Evolutionary conservation across 2,888 invertebrate genomes (phyloP).

Genomic region (Pterostichus niger): DNA sequence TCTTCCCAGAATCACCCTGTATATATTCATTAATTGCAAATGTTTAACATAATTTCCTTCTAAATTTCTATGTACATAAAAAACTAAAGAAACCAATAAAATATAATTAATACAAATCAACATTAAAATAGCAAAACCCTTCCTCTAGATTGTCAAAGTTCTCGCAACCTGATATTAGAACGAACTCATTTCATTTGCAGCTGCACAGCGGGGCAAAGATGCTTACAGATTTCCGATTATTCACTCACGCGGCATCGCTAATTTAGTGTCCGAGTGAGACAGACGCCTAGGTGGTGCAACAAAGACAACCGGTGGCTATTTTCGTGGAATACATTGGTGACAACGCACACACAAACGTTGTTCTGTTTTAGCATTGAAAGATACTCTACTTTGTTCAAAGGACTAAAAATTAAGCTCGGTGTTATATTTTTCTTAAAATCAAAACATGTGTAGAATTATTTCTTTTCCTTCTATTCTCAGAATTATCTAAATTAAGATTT

Average conservation of each 20-base stretch:
- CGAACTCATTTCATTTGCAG: no score
- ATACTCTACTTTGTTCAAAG: constrained; percentile 24
- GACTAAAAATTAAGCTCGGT: neutral
- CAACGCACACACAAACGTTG: constrained; percentile 31
- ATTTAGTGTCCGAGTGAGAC: constrained; percentile 51
- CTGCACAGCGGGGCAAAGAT: neutral
- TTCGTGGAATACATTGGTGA: constrained; percentile 57
- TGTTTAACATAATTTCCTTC: no score
- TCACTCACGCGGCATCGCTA: constrained; percentile 51
- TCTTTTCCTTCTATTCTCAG: neutral
- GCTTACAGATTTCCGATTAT: constrained; percentile 55
- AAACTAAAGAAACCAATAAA: no score
- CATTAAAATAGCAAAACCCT: no score
- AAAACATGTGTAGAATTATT: constrained; percentile 9
- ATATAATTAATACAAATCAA: no score
- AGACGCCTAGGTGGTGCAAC: constrained; percentile 5
- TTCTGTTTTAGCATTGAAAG: constrained; percentile 11
- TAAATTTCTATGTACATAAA: no score
- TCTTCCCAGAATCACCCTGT: no score
- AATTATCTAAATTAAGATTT: neutral
- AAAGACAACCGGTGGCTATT: constrained; percentile 35
- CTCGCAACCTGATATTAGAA: no score
- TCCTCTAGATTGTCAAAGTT: no score
- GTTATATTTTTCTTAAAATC: constrained; percentile 27
- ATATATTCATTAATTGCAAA: no score